Evolutionary conservation across 2,797 vertebrate species (phyloP).

Genomic region (Gadopsis marmoratus): DNA sequence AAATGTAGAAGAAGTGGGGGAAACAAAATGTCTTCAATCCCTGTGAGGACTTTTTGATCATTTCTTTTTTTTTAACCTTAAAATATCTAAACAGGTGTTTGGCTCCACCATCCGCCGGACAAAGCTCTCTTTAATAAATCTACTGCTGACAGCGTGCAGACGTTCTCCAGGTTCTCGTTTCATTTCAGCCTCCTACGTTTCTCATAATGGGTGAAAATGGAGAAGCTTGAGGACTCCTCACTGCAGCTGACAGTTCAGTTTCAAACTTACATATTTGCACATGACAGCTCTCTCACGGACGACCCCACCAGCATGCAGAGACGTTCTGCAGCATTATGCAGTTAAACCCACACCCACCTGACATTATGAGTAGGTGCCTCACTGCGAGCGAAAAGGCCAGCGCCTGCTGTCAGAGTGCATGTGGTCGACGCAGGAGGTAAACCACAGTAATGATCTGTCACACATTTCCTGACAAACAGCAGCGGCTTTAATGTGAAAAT

Average conservation of each 20-base stretch:
- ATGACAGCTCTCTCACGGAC: not conserved
- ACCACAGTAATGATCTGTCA: constrained; percentile 13
- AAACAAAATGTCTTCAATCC: too few relatives aligned
- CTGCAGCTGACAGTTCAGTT: not conserved
- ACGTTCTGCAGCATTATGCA: not conserved
- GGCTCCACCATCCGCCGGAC: not conserved
- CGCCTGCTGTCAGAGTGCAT: not conserved
- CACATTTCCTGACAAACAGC: not conserved
- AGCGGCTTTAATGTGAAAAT: constrained; percentile 5
- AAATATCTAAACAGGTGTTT: too few relatives aligned
- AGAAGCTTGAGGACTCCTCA: not conserved
- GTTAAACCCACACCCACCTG: constrained; percentile 7
- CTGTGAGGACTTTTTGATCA: not conserved
- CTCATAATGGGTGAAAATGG: not conserved
- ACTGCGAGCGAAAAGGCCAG: constrained; percentile 51
- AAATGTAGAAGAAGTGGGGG: too few relatives aligned
- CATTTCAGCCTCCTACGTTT: not conserved
- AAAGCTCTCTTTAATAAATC: not conserved
- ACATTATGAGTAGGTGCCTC: constrained; percentile 36
- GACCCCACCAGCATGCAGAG: not conserved
- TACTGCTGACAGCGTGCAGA: not conserved
- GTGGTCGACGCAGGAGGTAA: not conserved
- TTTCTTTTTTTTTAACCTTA: too few relatives aligned
- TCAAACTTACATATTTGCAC: not conserved
- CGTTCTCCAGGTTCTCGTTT: not conserved